phyloP scores from a whole-genome alignment of 2,888 invertebrate species.

The Smittia sp. region DNA sequence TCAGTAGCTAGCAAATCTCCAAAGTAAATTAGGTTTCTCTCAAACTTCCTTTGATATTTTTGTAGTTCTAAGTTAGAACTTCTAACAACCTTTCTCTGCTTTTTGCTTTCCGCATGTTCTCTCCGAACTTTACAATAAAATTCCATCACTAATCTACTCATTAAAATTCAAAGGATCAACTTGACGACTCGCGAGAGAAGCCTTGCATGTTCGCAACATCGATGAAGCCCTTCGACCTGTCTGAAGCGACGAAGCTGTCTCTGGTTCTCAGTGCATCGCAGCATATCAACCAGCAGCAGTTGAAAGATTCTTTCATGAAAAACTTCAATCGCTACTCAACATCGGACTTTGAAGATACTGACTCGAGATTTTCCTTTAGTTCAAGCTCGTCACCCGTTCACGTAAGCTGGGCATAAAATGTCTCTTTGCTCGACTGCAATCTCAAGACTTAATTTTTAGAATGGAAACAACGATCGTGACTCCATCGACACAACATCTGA shows the following conservation, averaged over 20 bases:
- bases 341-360: constrained; percentile 54
- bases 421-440: constrained; percentile 34
- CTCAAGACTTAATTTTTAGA: background rate
- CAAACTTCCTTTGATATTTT: no score
- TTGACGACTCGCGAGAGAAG: constrained; percentile 21
- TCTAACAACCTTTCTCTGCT: no score
- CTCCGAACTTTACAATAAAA: background rate
- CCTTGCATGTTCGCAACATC: constrained; percentile 18
- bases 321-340: constrained; percentile 43
- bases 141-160: background rate
- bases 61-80: no score
- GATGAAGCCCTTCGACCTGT: constrained; percentile 34
- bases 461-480: constrained; percentile 29
- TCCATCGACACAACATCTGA: constrained; percentile 22
- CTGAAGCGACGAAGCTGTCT: constrained; percentile 35
- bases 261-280: constrained; percentile 32
- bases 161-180: constrained; percentile 18
- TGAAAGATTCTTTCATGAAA: constrained; percentile 37
- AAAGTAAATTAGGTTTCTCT: no score
- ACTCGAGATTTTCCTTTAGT: constrained; percentile 75
- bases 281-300: constrained; percentile 35
- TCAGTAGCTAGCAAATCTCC: no score
- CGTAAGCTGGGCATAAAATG: constrained; percentile 50
- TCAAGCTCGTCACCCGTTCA: constrained; percentile 69
- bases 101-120: no score